Evolutionary conservation across 2,797 vertebrate genomes (phyloP), one percentile per base, ranked within the genome.

Genomic region (Microctenopoma steveboyesi): DNA sequence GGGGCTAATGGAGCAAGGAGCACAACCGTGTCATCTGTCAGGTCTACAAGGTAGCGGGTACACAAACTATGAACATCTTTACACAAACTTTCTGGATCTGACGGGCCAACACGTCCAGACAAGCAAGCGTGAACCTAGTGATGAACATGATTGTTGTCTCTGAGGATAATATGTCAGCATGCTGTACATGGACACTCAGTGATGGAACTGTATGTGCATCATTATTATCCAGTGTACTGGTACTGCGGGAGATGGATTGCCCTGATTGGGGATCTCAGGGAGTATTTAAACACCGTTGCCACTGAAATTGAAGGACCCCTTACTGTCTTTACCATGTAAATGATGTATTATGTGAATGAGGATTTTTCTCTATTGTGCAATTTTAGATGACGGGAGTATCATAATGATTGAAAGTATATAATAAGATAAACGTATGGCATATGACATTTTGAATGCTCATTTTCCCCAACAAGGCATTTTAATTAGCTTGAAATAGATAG

Each of bases 11-110:
- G 72, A 84, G 74, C 62, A 55, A 67, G 60, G 27, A 81, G 64
- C 66, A 59, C 73, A 78, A 66, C 69, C 76, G 15, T 57, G 46
- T 78, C 82, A 73, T 76, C 61, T 65, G 73, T 37, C 42, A 62
- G 71, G 70, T 85, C 84, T 78, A 85, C 79, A 83, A 84, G 74
- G 65, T 63, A 60, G 76, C 70, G 47, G 51, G 43, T 82, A 68
- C 33, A 83, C 75, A 85, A 80, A 82, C 39, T 48, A 72, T 58
- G 79, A 65, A 76, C 74, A 61, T 81, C 55, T 79, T 42, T 64
- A 50, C 64, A 63, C 51, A 39, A 35, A 70, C 71, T 51, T 64
- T 81, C 54, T 82, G 72, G 58, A 87, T 61, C 22, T 47, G 65
- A 55, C 40, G 70, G 64, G 75, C 68, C 76, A 77, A 73, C 50